Base-by-base conservation (phyloP, 1,140 invertebrate species). In the Agrilus planipennis region DNA sequence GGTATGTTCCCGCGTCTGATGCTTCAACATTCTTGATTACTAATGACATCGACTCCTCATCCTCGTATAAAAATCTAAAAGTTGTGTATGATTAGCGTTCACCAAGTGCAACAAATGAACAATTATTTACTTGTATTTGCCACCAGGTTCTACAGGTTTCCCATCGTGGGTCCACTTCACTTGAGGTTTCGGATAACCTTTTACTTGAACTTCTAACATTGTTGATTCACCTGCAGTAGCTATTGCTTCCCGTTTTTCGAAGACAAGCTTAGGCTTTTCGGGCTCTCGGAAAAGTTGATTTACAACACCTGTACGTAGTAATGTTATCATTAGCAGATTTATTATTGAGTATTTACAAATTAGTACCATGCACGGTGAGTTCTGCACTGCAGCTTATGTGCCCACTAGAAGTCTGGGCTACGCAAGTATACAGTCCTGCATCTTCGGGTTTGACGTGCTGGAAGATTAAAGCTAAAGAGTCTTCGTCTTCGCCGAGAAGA, bases 311-410 rank as follows among this genome's bases (percentile, higher is more conserved):
- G 41, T 15, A 42, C 9, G 3, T 3, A 22, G 23, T 4, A 17
- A 6, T 25, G 11, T 6, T 6, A 25, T 25, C 11, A 25, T 25
- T 6, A 11, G 5, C 11, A 20, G 5, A 18, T 17, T 17, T 34
- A 9, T 4, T 3, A 12, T 29, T 29, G 15, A 6, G 15, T 16
- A 34, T 5, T 28, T 37, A 39, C n/a, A 23, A n/a, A 10, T 12
- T 20, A 16, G 17, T 30, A 64, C 83, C 86, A 71, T 92, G 86
- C 1, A 94, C 89, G 11, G 87, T 91, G 2, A 94, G 68, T 55
- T 93, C 89, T 4, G 90, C 90, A 54, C 84, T 89, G 62, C 89
- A 93, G 28, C 89, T 90, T 34, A 95, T 93, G 52, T 88, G 89
- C 23, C 89, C 90, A 42, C 82, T 81, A 20, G 77, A 79, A 1